These are phyloP conservation scores for Halisarca cf. caerulea DNA, from an alignment of 37 sponge, comb jelly and placozoan genomes.

Conservation along the genomic window DNA sequence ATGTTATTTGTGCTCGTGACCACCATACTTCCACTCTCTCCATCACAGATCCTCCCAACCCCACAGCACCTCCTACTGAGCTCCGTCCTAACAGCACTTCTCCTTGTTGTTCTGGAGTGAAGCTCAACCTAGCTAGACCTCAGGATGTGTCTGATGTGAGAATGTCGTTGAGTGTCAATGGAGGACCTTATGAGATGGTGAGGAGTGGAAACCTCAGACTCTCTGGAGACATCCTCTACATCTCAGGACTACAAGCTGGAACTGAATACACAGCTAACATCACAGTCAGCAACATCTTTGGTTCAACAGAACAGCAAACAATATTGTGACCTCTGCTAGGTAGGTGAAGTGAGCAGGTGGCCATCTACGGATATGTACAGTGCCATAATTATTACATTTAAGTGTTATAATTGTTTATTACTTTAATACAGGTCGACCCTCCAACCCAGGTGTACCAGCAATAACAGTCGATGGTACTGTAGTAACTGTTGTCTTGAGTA, in stretches of 20 bases:
- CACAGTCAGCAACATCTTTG: conserved; percentile 10
- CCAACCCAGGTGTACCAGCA: too few relatives aligned
- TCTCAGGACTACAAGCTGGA: conserved; percentile 5
- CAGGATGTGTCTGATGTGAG: conserved; percentile 6
- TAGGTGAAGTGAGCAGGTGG: too few relatives aligned
- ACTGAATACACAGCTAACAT: neutral
- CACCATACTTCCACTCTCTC: too few relatives aligned
- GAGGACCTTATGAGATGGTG: neutral
- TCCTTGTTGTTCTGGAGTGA: conserved; percentile 1
- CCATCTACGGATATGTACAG: too few relatives aligned
- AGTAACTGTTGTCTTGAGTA: too few relatives aligned
- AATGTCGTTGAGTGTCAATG: neutral
- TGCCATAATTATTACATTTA: too few relatives aligned
- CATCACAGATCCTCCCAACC: neutral
- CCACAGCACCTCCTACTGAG: neutral
- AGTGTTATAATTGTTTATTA: too few relatives aligned
- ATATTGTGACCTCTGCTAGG: neutral
- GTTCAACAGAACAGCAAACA: neutral
- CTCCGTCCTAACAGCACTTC: neutral
- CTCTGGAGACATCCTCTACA: conserved; percentile 1
- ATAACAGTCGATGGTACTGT: too few relatives aligned
- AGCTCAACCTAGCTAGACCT: neutral
- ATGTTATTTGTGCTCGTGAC: too few relatives aligned
- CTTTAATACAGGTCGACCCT: too few relatives aligned
- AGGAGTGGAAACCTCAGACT: too few relatives aligned